Evolutionary conservation across 2,797 vertebrate genomes (phyloP), one percentile per base, ranked within the genome.

Genomic region (Molossus molossus): DNA sequence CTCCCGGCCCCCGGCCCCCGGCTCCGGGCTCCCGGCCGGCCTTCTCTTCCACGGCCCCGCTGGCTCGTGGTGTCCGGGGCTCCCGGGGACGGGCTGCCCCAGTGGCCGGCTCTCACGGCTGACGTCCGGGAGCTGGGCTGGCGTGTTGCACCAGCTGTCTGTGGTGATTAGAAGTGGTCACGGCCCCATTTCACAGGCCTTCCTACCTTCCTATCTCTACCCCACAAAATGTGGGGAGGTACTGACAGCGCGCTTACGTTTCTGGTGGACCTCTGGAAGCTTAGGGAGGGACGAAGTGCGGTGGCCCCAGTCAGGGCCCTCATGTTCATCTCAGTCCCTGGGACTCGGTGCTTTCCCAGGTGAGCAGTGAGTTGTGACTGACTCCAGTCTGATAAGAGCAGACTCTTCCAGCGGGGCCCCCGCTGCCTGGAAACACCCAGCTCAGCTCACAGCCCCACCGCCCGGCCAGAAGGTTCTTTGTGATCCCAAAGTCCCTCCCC

Each of bases 141-240:
- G 40, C 48, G 33, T 62, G 45, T n/a, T 1, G 0, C 48, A 8
- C 17, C 14, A 0, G 1, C 37, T 65, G 11, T 45, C n/a, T 0
- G 0, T 6, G 37, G 45, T 40, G 1, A 17, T 10, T 1, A 79
- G 6, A 18, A 23, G 50, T 18, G 4, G 33, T 33, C 33, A 33
- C 3, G 33, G n/a, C 8, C 50, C 25, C 27, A 7, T 27, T 40
- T 17, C 77, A 29, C 7, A 33, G 13, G 6, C 1, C 62, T 27
- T 45, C 58, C 53, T 65, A 29, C 9, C 37, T 79, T 27, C 0
- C 23, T 29, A 0, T 9, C 33, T 18, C 2, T 1, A 1, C 62
- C 11, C 69, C 57, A 25, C 4, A n/a, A 48, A 37, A 11, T 14
- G 8, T 0, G 15, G 25, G 25, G 18, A 60, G 2, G n/a, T 29